Evolutionary conservation across 2,113 vertebrate genomes (phyloP).

Genomic region (Lasiurus cinereus): DNA sequence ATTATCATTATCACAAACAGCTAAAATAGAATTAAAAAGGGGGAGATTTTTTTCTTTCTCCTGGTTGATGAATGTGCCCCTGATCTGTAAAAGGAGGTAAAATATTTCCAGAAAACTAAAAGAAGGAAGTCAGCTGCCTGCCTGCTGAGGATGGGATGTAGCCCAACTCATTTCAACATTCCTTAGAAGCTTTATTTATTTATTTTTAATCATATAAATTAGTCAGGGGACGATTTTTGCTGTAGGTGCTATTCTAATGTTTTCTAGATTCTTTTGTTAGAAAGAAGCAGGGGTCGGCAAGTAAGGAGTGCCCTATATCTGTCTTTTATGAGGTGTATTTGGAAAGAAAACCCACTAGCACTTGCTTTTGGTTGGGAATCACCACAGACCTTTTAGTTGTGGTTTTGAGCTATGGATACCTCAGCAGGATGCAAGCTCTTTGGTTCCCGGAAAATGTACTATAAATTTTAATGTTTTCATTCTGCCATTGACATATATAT

Average conservation of each 20-base stretch:
- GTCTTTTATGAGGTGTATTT: conserved; percentile 1
- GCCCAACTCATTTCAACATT: background rate
- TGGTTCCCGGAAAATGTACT: conserved; percentile 50
- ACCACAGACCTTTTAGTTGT: conserved; percentile 22
- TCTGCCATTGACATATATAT: conserved; percentile 38
- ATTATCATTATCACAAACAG: background rate
- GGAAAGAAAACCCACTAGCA: conserved; percentile 31
- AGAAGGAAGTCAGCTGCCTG: background rate
- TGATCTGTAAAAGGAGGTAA: background rate
- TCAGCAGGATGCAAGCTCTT: conserved; percentile 25
- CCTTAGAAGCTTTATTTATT: background rate
- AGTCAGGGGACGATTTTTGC: background rate
- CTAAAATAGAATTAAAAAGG: conserved; percentile 25
- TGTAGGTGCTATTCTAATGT: background rate
- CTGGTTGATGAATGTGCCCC: background rate
- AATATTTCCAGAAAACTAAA: conserved; percentile 16
- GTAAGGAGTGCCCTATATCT: background rate
- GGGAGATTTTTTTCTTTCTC: background rate
- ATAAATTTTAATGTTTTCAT: conserved; percentile 55
- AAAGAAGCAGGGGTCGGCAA: background rate
- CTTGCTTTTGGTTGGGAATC: conserved; percentile 51
- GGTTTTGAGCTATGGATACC: conserved; percentile 39
- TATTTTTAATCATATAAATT: conserved; percentile 4
- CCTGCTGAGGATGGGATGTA: background rate
- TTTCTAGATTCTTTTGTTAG: conserved; percentile 27